Percentiles rank a stretch among this genome's conserved stretches.
These are phyloP conservation scores for Gasterosteus nipponicus DNA, from an alignment of 2,113 vertebrate genomes.

Conservation along the genomic window DNA sequence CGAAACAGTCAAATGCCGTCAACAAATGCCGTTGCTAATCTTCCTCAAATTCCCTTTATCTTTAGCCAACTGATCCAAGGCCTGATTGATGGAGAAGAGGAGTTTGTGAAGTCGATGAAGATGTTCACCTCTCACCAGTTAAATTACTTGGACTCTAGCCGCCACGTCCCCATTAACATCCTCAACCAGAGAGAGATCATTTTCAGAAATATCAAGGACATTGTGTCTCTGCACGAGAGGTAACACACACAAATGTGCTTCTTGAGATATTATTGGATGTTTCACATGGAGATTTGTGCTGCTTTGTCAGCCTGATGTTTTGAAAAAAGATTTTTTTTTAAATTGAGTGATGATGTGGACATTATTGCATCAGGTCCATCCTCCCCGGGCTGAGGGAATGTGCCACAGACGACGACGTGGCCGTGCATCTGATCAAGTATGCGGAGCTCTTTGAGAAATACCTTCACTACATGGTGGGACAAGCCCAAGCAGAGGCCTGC, in stretches of 20 bases:
- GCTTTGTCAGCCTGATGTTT: not conserved
- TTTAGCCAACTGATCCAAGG: conserved; percentile 78
- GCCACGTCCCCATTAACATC: conserved; percentile 62
- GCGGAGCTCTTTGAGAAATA: conserved; percentile 88
- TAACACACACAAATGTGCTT: conserved; percentile 51
- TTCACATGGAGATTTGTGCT: not conserved
- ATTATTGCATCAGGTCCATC: conserved; percentile 74
- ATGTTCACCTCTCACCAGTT: conserved; percentile 71
- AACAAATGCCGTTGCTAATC: not conserved
- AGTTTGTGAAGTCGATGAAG: conserved; percentile 81
- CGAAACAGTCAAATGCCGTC: not conserved
- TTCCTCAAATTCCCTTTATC: conserved; percentile 37
- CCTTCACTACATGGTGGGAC: conserved; percentile 91
- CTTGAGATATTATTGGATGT: not conserved
- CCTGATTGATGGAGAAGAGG: conserved; percentile 77
- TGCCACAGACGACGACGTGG: conserved; percentile 91
- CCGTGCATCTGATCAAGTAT: conserved; percentile 90
- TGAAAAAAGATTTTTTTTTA: not conserved
- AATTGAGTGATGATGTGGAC: not conserved
- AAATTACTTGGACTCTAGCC: conserved; percentile 66
- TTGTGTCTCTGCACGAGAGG: conserved; percentile 88
- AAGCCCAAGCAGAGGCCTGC: conserved; percentile 89
- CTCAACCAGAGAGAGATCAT: conserved; percentile 81
- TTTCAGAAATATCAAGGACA: conserved; percentile 92
- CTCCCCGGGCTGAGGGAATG: conserved; percentile 84